Evolutionary conservation across 1,140 invertebrate species (phyloP).

Genomic region (Leptinotarsa texana): DNA sequence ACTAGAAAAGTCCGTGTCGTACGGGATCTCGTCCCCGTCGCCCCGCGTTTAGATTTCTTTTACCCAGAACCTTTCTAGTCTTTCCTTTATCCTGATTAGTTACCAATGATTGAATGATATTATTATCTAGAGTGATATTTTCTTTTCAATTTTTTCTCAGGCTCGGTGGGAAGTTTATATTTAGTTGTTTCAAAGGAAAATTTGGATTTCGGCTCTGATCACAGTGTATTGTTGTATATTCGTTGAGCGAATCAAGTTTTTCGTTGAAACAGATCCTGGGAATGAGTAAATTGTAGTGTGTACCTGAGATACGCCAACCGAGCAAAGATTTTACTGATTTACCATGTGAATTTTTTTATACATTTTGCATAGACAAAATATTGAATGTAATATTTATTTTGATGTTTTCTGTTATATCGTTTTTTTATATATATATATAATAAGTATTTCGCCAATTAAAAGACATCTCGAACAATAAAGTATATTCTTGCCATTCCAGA

Average conservation of each 20-base stretch:
- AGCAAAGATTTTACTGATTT: background rate
- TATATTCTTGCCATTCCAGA: background rate
- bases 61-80: background rate
- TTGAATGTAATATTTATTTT: background rate
- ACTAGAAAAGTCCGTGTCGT: conserved; percentile 91
- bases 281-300: no score
- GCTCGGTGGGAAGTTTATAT: background rate
- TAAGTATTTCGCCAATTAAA: background rate
- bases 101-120: conserved; percentile 1
- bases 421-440: no score
- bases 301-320: no score
- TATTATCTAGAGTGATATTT: background rate
- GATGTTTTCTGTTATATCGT: background rate
- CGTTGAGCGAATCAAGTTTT: no score
- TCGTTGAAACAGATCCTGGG: no score
- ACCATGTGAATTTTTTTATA: background rate
- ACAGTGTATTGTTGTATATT: no score
- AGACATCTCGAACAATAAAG: conserved; percentile 6
- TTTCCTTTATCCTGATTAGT: background rate
- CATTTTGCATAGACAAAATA: background rate
- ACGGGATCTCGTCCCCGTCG: conserved; percentile 75
- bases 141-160: background rate
- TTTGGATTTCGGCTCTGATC: no score
- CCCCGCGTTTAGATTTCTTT: conserved; percentile 29
- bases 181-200: no score